phyloP scores from a whole-genome alignment of 1,140 invertebrate genomes.

The Drosophila miranda region DNA sequence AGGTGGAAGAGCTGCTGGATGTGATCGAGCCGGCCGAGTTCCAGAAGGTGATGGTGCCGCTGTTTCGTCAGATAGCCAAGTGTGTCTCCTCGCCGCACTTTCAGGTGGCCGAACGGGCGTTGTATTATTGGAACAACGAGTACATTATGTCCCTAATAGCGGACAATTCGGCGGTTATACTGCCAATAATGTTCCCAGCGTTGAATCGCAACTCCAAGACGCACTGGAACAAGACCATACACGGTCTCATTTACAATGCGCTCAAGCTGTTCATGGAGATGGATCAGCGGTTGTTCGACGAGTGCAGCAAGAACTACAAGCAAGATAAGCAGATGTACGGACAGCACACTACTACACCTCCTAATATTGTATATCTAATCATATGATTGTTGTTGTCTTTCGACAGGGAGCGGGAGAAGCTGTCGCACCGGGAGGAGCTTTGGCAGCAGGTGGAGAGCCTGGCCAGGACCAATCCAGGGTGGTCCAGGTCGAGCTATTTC shows the following conservation, averaged over 20 bases:
- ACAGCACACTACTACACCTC: neutral
- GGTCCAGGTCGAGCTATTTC: constrained; percentile 68
- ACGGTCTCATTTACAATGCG: constrained; percentile 99
- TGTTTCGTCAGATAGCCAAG: constrained; percentile 96
- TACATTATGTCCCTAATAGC: constrained; percentile 99
- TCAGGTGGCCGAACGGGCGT: constrained; percentile 97
- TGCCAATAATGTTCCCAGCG: constrained; percentile 98
- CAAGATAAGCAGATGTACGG: constrained; percentile 94
- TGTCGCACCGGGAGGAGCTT: constrained; percentile 90
- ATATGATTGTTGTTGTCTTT: constrained; percentile 4
- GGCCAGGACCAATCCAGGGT: constrained; percentile 84
- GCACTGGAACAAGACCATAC: constrained; percentile 99
- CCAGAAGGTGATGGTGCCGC: constrained; percentile 96
- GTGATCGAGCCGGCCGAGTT: constrained; percentile 99
- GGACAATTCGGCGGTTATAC: constrained; percentile 95
- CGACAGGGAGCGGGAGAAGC: constrained; percentile 88
- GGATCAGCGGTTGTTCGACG: constrained; percentile 99
- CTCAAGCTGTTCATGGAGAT: constrained; percentile 99
- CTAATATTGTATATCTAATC: neutral
- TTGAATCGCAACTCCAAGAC: constrained; percentile 98
- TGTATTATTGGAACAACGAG: constrained; percentile 99
- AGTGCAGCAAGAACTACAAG: constrained; percentile 97
- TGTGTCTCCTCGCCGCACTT: constrained; percentile 99
- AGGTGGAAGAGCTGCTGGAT: constrained; percentile 97
- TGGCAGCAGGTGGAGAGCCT: constrained; percentile 91